Conservation (phyloP, 1,140 invertebrate species). For the Micrasema longulum region DNA sequence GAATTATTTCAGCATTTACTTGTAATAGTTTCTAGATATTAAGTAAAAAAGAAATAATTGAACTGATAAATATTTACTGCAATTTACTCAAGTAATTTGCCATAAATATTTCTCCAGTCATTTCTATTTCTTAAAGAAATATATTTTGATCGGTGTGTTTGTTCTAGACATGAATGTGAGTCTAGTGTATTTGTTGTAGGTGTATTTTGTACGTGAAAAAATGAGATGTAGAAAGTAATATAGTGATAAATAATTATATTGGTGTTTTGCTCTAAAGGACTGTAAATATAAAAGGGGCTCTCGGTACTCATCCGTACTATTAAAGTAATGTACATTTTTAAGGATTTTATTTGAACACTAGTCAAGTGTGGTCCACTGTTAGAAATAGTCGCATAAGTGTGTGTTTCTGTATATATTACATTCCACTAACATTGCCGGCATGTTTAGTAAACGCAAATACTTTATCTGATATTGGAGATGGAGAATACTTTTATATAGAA, state of each 20-base stretch:
- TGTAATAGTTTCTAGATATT: neutral
- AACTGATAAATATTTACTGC: neutral
- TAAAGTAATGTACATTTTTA: constrained; percentile 19
- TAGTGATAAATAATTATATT: constrained; percentile 2
- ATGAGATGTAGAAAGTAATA: neutral
- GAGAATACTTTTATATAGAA: too few species aligned
- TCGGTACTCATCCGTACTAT: constrained; percentile 25
- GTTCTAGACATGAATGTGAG: constrained; percentile 3
- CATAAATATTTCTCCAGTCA: too few species aligned
- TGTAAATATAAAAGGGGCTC: constrained; percentile 13
- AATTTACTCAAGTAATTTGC: too few species aligned
- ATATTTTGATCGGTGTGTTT: neutral
- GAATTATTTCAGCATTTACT: constrained; percentile 1
- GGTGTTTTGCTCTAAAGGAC: neutral
- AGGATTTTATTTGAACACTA: constrained; percentile 28
- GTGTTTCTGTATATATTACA: neutral
- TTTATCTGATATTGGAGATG: too few species aligned
- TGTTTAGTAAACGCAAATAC: constrained; percentile 1
- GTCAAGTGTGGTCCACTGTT: constrained; percentile 33
- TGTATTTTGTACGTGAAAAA: neutral
- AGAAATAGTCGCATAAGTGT: constrained; percentile 16
- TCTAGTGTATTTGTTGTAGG: neutral
- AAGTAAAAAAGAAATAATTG: neutral
- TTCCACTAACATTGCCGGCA: too few species aligned
- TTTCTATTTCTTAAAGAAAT: neutral